Evolutionary conservation across 2,113 vertebrate species (phyloP), one percentile per base, ranked within the genome.

Genomic region (Chloropsis cyanopogon): DNA sequence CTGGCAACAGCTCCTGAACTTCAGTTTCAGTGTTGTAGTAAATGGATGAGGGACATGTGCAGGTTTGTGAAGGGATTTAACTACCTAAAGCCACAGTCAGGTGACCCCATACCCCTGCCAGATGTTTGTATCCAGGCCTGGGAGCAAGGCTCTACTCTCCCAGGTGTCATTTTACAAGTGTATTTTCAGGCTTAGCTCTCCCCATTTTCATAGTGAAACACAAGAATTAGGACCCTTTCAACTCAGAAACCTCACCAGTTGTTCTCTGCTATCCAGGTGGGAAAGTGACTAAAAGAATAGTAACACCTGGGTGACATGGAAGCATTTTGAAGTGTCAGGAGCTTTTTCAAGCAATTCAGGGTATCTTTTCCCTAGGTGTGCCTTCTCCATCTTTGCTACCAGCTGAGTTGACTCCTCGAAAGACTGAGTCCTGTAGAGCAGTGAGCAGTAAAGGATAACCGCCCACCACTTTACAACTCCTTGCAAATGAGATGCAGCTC

Each of bases 221-320:
- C 37, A 59, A 68, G 61, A 57, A 64, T 57, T 13, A 14, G 46
- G 10, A 86, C 66, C 23, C 26, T 89, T 83, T 54, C 21, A 42
- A 35, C 41, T 61, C 41, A 9, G 50, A 86, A 78, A 41, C 24
- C 44, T 79, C 57, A 82, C 44, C 26, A 39, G 22, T 17, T 33
- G 4, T 23, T 54, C 53, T 15, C 39, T 22, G 21, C 24, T 80
- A 64, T 60, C 57, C 75, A 78, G 14, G 52, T 37, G 24, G 44
- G n/a, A 52, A 88, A 87, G 31, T 41, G 39, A n/a, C 52, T 31
- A 23, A 41, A 78, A 46, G 7, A 86, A 59, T 3, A 61, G 21
- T 19, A 63, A 33, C 0, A 8, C 29, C 42, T 26, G 24, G n/a
- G 22, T 35, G 35, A 63, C 0, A 0, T 21, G 37, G n/a, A 72